Evolutionary conservation across 2,113 vertebrate genomes (phyloP).

Genomic region (Sakesphorus luctuosus): DNA sequence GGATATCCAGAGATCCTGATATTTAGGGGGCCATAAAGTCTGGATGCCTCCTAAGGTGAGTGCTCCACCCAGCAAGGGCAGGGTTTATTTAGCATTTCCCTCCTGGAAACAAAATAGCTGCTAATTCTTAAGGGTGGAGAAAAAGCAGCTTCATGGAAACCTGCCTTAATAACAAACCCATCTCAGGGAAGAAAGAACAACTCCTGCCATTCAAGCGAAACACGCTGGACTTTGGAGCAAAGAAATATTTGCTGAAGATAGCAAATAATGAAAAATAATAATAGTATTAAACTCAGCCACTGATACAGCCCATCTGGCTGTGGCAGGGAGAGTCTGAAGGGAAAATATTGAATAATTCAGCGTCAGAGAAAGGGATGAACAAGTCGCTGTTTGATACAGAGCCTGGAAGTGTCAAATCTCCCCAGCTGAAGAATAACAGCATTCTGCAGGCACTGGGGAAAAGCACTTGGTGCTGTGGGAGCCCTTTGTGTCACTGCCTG

Average conservation of each 20-base stretch:
- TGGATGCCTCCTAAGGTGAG: neutral
- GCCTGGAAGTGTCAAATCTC: constrained; percentile 11
- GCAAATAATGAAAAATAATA: neutral
- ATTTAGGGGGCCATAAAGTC: neutral
- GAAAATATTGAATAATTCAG: neutral
- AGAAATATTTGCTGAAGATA: neutral
- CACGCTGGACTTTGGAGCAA: neutral
- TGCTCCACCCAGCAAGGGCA: neutral
- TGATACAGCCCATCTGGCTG: neutral
- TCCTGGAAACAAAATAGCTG: neutral
- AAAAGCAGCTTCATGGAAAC: neutral
- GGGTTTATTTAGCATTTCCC: neutral
- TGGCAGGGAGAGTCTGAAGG: neutral
- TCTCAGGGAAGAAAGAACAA: neutral
- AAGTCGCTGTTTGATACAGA: neutral
- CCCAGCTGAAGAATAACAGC: constrained; percentile 43
- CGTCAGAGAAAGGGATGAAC: neutral
- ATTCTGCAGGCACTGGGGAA: neutral
- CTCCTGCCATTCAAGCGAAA: neutral
- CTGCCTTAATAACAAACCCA: neutral
- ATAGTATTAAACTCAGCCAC: neutral
- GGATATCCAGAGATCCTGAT: neutral
- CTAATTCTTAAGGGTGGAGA: neutral
- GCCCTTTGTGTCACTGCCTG: constrained; percentile 46
- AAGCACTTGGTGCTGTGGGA: constrained; percentile 51